Evolutionary conservation across 2,113 vertebrate species (phyloP).

Genomic region (Chlorodrepanis virens): DNA sequence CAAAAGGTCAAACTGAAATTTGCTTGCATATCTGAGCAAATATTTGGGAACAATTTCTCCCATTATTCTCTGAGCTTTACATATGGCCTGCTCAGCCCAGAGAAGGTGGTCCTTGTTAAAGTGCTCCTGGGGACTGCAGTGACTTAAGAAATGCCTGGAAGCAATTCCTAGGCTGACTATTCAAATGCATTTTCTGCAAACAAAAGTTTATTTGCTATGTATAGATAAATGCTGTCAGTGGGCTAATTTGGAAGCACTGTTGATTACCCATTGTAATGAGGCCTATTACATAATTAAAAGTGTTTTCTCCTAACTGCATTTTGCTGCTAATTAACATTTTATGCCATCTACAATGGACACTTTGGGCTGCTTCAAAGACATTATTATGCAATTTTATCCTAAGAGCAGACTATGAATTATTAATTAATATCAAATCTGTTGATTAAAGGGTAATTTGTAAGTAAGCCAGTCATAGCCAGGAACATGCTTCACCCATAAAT

Average conservation of each 20-base stretch:
- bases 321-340: slow-evolving; percentile 76
- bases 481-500: background rate
- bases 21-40: slow-evolving; percentile 29
- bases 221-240: slow-evolving; percentile 65
- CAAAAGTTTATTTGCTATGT: slow-evolving; percentile 69
- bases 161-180: slow-evolving; percentile 49
- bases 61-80: background rate
- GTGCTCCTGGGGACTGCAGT: background rate
- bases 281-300: slow-evolving; percentile 79
- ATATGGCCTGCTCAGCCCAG: background rate
- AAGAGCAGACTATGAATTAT: slow-evolving; percentile 74
- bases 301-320: slow-evolving; percentile 71
- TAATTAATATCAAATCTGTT: slow-evolving; percentile 79
- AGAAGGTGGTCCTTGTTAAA: background rate
- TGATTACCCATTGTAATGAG: slow-evolving; percentile 79
- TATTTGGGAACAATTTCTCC: slow-evolving; percentile 31
- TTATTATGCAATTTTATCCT: slow-evolving; percentile 76
- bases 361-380: slow-evolving; percentile 64
- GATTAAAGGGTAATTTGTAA: slow-evolving; percentile 76
- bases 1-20: slow-evolving; percentile 11
- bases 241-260: slow-evolving; percentile 71
- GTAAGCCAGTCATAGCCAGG: slow-evolving; percentile 53
- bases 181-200: slow-evolving; percentile 60
- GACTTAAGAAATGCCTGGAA: background rate
- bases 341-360: slow-evolving; percentile 72